phyloP scores from a whole-genome alignment of 2,797 vertebrate genomes.

The Petrocephalus schoutedeni region DNA sequence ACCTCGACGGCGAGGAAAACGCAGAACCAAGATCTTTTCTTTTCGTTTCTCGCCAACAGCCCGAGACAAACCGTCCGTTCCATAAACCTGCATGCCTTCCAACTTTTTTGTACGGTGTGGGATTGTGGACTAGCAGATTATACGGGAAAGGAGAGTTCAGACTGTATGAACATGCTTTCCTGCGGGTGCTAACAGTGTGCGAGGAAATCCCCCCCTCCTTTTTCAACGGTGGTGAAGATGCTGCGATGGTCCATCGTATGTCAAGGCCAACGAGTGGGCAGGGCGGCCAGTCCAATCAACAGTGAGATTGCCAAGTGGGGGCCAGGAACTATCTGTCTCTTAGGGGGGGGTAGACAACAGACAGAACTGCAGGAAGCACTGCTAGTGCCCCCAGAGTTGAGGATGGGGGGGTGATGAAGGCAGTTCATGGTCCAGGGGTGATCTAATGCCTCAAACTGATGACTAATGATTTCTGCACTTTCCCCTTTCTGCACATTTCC shows the following conservation, averaged over 20 bases:
- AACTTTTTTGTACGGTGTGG: not conserved
- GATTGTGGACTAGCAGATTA: not conserved
- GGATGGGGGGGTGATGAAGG: not conserved
- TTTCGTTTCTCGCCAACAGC: not conserved
- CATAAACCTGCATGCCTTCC: not conserved
- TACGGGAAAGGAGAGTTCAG: not conserved
- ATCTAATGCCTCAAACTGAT: not conserved
- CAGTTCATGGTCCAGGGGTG: not conserved
- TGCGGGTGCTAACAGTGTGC: not conserved
- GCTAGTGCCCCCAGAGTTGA: not conserved
- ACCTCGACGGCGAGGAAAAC: not conserved
- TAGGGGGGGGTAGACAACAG: not conserved
- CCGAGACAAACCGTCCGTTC: not conserved
- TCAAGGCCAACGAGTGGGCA: not conserved
- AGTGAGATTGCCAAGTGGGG: not conserved
- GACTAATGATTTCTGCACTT: not conserved
- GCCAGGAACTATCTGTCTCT: not conserved
- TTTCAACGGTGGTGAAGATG: not conserved
- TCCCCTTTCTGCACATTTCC: no score
- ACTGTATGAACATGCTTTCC: not conserved
- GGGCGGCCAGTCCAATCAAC: no score
- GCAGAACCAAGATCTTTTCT: not conserved
- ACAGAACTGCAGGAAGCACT: not conserved
- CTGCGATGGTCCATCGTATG: not conserved
- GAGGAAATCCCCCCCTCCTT: not conserved